Base-by-base conservation (phyloP, 2,888 invertebrate genomes). In the Cerastis leucographa region DNA sequence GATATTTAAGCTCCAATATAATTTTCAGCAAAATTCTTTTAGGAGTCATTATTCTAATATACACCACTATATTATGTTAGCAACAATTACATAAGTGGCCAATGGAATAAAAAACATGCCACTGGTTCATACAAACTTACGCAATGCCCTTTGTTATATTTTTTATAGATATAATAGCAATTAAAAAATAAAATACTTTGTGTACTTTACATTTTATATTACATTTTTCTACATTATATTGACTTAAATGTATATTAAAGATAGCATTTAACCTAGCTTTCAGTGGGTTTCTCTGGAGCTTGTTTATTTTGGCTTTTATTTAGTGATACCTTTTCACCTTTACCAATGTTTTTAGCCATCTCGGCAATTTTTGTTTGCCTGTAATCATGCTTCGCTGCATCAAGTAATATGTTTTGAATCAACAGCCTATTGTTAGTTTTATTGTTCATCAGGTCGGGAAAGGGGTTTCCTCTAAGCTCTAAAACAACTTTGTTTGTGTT, bases 401-500 rank as follows among this genome's bases (percentile, higher is more conserved):
- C 98, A 74, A 99, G 94, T 51, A 99, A 94, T 35, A 99, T 96
- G 95, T 99, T 99, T 91, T 99, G 99, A 81, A 99, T 97, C 62
- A 98, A 95, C 91, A 97, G 97, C 79, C 97, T 97, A 91, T 98
- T 98, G 71, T 97, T 97, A 17, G 95, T 93, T 75, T 97, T 96
- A 86, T 97, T 97, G 11, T 97, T 97, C 29, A 97, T 90, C 65
- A 99, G 89, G 0, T 97, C 94, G 42, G 99, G 99, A 92, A 97
- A 99, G 0, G 98, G 98, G 94, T 99, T 98, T 5, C 98, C 98
- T 94, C 97, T 97, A 2, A 99, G 95, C 94, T 99, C 99, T 81
- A 99, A 94, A 42, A 99, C 97, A 29, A 98, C 97, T 92, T 97
- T 97, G 2, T 96, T 94, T 72, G 95, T 92, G 42, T 90, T 70